phyloP scores from a whole-genome alignment of 2,113 vertebrate genomes.

The Apodemus speciosus region DNA sequence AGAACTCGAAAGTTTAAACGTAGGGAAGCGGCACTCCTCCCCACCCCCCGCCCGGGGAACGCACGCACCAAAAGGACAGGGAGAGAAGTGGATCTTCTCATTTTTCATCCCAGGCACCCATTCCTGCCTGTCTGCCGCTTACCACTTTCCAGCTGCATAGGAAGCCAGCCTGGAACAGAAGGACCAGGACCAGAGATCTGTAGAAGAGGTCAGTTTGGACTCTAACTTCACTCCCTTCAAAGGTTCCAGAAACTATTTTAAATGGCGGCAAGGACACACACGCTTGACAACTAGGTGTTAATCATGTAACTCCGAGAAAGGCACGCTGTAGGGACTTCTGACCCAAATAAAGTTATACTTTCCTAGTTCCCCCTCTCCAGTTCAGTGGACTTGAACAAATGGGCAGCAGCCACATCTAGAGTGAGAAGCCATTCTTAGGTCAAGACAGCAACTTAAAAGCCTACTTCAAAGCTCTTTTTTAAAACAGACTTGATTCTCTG shows the following conservation, averaged over 20 bases:
- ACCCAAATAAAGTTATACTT: slow-evolving; percentile 30
- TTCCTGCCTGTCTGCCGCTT: background rate
- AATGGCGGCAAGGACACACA: background rate
- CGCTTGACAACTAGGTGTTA: background rate
- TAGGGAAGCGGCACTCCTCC: background rate
- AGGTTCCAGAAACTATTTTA: slow-evolving; percentile 17
- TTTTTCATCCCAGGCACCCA: background rate
- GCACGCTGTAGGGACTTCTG: background rate
- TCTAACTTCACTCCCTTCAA: background rate
- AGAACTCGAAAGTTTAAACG: slow-evolving; percentile 43
- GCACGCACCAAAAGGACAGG: background rate
- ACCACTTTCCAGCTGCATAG: background rate
- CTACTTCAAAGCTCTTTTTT: slow-evolving; percentile 74
- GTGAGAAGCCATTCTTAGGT: slow-evolving; percentile 88
- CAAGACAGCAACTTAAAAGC: slow-evolving; percentile 80
- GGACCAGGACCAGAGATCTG: slow-evolving; percentile 1
- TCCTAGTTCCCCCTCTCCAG: background rate
- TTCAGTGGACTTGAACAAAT: slow-evolving; percentile 77
- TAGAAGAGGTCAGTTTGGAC: slow-evolving; percentile 69
- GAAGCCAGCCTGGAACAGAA: slow-evolving; percentile 44
- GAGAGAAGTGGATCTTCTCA: background rate
- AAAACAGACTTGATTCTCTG: slow-evolving; percentile 40
- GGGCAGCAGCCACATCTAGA: slow-evolving; percentile 72
- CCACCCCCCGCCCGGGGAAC: background rate
- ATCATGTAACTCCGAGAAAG: slow-evolving; percentile 3